phyloP scores from a whole-genome alignment of 2,113 vertebrate genomes.

The Podarcis cretensis region DNA sequence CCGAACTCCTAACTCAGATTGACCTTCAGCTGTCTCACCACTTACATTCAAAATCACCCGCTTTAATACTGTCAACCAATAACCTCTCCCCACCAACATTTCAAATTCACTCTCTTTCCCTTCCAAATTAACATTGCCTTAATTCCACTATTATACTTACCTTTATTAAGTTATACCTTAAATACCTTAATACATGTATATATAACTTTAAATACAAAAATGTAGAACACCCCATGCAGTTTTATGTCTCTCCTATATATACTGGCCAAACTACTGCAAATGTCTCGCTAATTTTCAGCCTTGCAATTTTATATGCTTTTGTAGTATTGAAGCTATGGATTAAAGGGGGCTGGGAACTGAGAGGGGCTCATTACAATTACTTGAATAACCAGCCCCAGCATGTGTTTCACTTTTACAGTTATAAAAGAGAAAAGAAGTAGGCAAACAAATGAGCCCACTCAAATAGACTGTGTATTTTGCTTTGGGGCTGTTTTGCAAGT shows the following conservation, averaged over 20 bases:
- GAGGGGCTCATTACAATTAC: background rate
- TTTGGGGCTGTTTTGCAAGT: background rate
- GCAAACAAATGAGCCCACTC: background rate
- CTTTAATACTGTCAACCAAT: no score
- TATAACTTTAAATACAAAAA: no score
- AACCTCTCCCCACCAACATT: no score
- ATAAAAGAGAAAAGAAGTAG: background rate
- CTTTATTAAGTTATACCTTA: no score
- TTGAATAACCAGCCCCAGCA: rapidly evolving
- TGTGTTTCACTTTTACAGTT: background rate
- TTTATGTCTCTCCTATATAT: background rate
- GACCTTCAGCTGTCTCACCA: no score
- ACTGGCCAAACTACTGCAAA: background rate
- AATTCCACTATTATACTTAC: no score
- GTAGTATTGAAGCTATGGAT: background rate
- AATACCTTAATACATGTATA: no score
- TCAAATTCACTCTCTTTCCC: no score
- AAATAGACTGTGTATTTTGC: background rate
- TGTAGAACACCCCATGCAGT: background rate
- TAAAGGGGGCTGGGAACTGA: background rate
- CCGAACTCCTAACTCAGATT: no score
- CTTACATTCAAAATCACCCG: no score
- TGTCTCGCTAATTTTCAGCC: background rate
- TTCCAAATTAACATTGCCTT: no score
- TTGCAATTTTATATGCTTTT: background rate